Conservation (phyloP, 2,888 invertebrate species). For the Branchipolynoe longqiensis region DNA sequence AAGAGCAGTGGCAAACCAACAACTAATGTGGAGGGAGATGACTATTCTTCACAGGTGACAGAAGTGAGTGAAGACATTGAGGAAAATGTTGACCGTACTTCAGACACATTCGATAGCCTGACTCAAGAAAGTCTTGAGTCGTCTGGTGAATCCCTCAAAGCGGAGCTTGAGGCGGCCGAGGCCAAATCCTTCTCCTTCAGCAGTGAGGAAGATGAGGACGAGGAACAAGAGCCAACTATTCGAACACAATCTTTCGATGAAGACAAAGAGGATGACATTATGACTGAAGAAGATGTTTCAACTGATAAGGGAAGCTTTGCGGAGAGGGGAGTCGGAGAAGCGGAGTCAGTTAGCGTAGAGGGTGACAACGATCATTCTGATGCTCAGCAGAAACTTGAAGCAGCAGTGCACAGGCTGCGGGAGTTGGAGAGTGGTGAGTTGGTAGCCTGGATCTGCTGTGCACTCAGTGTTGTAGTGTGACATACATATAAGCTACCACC, state of each 20-base stretch:
- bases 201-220: constrained; percentile 45
- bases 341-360: not conserved
- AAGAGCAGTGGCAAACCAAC: not conserved
- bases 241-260: not conserved
- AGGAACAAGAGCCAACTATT: constrained; percentile 22
- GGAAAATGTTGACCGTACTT: not conserved
- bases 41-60: not conserved
- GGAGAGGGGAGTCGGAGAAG: not conserved
- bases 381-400: not conserved
- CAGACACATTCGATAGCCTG: constrained; percentile 37
- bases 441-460: constrained; percentile 12
- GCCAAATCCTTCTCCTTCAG: constrained; percentile 3
- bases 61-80: constrained; percentile 20
- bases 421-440: constrained; percentile 42
- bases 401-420: constrained; percentile 1
- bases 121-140: constrained; percentile 40
- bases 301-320: not conserved
- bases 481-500: not conserved
- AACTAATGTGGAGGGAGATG: constrained; percentile 19
- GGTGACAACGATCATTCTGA: not conserved
- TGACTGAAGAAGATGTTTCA: constrained; percentile 23
- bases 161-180: constrained; percentile 41
- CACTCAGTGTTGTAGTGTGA: constrained; percentile 1
- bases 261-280: not conserved
- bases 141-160: constrained; percentile 39